Percentiles rank a stretch among this genome's conserved stretches.
phyloP scores from a whole-genome alignment of 2,113 vertebrate genomes.

The Odocoileus virginianus region DNA sequence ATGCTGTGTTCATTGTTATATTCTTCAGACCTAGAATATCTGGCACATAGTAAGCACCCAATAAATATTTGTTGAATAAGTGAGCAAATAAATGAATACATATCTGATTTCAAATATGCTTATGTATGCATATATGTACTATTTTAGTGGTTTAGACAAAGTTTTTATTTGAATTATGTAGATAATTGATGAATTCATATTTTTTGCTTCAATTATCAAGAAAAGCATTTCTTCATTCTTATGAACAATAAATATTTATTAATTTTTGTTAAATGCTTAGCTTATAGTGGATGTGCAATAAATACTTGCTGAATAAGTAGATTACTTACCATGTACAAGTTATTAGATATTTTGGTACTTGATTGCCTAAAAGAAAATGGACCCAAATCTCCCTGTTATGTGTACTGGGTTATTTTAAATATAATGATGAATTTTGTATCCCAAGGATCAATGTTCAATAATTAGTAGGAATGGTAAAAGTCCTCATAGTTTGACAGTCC shows the following conservation, averaged over 20 bases:
- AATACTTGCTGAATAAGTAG: neutral
- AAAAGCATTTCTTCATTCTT: neutral
- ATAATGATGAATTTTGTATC: neutral
- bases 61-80: neutral
- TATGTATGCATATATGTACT: neutral
- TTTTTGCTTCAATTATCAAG: slow-evolving; percentile 7
- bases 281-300: neutral
- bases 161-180: neutral
- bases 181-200: neutral
- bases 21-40: neutral
- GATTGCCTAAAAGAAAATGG: neutral
- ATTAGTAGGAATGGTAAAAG: neutral
- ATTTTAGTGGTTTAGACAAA: neutral
- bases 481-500: neutral
- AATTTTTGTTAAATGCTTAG: slow-evolving; percentile 11
- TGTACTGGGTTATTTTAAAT: slow-evolving; percentile 16
- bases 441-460: neutral
- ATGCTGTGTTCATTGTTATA: neutral
- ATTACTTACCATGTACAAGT: neutral
- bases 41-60: neutral
- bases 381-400: neutral
- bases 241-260: neutral
- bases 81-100: neutral
- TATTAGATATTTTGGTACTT: neutral
- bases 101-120: neutral